Conservation (phyloP, 2,113 vertebrate species). For the Leucopsar rothschildi region DNA sequence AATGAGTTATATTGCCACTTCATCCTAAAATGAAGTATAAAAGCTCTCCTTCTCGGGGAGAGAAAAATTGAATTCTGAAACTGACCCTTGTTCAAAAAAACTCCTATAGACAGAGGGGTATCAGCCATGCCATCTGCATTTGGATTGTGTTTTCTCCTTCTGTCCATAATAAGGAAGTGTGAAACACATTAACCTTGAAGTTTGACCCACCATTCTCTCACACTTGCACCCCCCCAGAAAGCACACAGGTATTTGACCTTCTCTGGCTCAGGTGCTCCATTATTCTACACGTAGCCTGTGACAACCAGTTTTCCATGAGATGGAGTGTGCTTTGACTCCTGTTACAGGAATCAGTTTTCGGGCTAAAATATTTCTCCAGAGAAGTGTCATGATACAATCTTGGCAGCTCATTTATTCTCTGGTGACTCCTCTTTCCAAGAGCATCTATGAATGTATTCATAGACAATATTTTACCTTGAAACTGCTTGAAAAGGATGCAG, state of each 20-base stretch:
- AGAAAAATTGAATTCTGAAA: not conserved
- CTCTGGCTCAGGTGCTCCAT: not conserved
- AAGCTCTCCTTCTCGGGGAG: not conserved
- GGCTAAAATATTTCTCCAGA: constrained; percentile 34
- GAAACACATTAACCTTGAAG: constrained; percentile 3
- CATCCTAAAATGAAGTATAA: not conserved
- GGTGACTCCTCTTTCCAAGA: not conserved
- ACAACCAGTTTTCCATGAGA: not conserved
- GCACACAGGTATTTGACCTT: not conserved
- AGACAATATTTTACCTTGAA: constrained; percentile 1
- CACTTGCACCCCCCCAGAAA: not conserved
- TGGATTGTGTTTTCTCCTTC: not conserved
- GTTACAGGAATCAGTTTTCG: not conserved
- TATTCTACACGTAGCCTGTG: not conserved
- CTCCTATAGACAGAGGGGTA: not conserved
- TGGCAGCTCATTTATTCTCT: constrained; percentile 41
- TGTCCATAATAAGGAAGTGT: not conserved
- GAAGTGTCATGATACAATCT: constrained; percentile 11
- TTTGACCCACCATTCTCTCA: not conserved
- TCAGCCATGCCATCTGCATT: not conserved
- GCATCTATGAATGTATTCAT: constrained; percentile 6
- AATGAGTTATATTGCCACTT: not conserved
- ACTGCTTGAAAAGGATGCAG: not conserved
- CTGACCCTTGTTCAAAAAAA: not conserved
- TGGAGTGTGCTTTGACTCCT: not conserved